Evolutionary conservation across 1,140 invertebrate genomes (phyloP), one percentile per base, ranked within the genome.

Genomic region (Macrobrachium rosenbergii): DNA sequence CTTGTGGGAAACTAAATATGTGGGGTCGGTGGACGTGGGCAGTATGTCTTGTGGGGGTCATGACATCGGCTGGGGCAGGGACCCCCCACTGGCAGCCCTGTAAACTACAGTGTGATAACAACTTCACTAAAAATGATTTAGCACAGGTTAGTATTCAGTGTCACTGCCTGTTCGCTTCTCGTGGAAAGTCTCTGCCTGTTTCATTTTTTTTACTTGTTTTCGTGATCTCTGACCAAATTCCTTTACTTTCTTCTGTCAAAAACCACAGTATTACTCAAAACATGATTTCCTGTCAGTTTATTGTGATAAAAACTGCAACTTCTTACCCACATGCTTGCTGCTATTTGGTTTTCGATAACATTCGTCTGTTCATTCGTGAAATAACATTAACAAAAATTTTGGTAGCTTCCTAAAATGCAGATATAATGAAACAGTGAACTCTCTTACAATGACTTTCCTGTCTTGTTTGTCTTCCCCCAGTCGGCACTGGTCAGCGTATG

Each of bases 401-500:
- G 28, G 3, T 3, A 37, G 28, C 28, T 37, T 37, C 1, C 28
- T 37, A 0, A 21, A 45, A 58, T 78, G 14, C 45, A 58, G 17
- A 43, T 52, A 19, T 77, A 1, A 19, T 5, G 28, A 77, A 77
- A 2, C 16, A 60, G 8, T 8, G 19, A 7, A 12, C 11, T 23
- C 11, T 23, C 19, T 60, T 81, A 58, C 7, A 37, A 11, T 1
- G 7, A 23, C 14, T 14, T 64, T 10, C 14, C 17, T 37, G 17
- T 69, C 28, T 37, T 37, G 28, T 37, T 37, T 37, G 28, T 37
- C 28, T 37, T 37, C 28, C 28, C 3, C 17, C 80, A 89, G 80
- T 75, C 88, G 12, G 88, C 83, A 17, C 64, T 87, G 23, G 84
- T 83, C 23, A 59, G 69, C 6, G 83, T 82, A 7, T 89, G 88